A percentile compares a stretch with the other conserved stretches of the same genome.
These are phyloP conservation scores for Gambusia holbrooki DNA, from an alignment of 2,113 vertebrate genomes.

Conservation along the genomic window DNA sequence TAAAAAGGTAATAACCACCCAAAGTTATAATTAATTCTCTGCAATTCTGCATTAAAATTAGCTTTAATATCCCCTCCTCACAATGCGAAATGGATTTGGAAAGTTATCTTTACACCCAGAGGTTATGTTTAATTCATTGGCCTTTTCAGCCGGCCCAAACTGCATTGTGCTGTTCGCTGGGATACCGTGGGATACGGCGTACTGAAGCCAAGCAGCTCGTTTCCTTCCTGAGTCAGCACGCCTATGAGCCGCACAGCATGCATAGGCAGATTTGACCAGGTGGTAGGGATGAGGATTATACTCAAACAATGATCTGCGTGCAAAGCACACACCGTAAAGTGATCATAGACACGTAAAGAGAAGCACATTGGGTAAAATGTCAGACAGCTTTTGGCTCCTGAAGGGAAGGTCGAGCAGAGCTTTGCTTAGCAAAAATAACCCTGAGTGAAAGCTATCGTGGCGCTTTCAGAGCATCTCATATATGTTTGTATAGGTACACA, in stretches of 20 bases:
- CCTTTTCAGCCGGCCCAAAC: conserved; percentile 41
- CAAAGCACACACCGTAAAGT: conserved; percentile 22
- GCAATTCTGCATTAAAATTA: conserved; percentile 32
- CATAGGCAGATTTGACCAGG: conserved; percentile 56
- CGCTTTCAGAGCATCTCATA: conserved; percentile 26
- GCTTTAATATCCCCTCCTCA: conserved; percentile 31
- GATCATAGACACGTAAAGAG: conserved; percentile 24
- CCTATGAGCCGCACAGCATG: conserved; percentile 56
- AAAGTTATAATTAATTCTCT: conserved; percentile 39
- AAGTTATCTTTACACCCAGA: conserved; percentile 46
- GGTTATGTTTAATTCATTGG: conserved; percentile 71
- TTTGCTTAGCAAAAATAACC: conserved; percentile 47
- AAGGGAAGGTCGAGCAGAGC: not conserved
- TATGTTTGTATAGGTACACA: conserved; percentile 46
- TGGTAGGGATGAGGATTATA: conserved; percentile 46
- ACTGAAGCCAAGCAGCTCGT: conserved; percentile 37
- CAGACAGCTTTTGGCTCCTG: not conserved
- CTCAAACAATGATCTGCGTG: conserved; percentile 27
- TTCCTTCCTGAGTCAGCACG: conserved; percentile 57
- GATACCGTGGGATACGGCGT: conserved; percentile 35
- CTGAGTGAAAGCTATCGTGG: conserved; percentile 28
- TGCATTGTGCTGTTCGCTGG: conserved; percentile 49
- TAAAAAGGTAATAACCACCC: conserved; percentile 36
- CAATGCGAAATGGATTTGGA: conserved; percentile 62
- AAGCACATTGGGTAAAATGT: conserved; percentile 20